Evolutionary conservation across 2,888 invertebrate species (phyloP), one percentile per base, ranked within the genome.

Genomic region (Thymelicus acteon): DNA sequence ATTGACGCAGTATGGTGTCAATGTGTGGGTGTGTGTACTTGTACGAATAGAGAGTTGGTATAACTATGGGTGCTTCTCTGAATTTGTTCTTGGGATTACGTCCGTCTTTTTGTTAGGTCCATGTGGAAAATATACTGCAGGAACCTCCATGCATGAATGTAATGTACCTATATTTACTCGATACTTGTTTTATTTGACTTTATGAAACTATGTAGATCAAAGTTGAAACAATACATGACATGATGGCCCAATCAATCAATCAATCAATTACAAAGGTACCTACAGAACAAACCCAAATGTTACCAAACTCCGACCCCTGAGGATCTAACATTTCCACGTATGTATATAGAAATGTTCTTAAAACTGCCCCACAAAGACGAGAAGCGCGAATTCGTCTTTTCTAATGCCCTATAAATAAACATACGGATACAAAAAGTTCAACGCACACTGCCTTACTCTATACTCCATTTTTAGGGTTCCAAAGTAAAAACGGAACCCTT

Each of bases 331-430:
- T 69, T 48, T 63, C 19, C 62, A 57, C 62, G 57, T 31, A 58
- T 19, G n/a, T 19, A 19, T n/a, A 54, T 47, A 57, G 64, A 64
- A 52, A 64, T 60, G 52, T 64, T 70, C 40, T 60, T 48, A 52
- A 47, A 70, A 70, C 70, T 70, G 63, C 64, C 64, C 70, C 49
- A 49, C 63, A 69, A 69, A 69, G 69, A 49, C 69, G 57, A 40
- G 40, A 57, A 10, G 49, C 80, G 80, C 72, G 84, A 82, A 87
- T 89, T 83, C 86, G 85, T 89, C 89, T 89, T 85, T 86, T 86
- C 82, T 90, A 89, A 89, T 89, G 87, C 86, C 82, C 86, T 85
- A 90, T 90, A 90, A 90, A 90, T 90, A 90, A 88, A 90, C 88
- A 89, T 88, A 85, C 80, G 76, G 76, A 70, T 72, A 72, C 66